These are phyloP conservation scores for Cerceris rybyensis DNA, from an alignment of 2,888 invertebrate genomes.

Conservation along the genomic window DNA sequence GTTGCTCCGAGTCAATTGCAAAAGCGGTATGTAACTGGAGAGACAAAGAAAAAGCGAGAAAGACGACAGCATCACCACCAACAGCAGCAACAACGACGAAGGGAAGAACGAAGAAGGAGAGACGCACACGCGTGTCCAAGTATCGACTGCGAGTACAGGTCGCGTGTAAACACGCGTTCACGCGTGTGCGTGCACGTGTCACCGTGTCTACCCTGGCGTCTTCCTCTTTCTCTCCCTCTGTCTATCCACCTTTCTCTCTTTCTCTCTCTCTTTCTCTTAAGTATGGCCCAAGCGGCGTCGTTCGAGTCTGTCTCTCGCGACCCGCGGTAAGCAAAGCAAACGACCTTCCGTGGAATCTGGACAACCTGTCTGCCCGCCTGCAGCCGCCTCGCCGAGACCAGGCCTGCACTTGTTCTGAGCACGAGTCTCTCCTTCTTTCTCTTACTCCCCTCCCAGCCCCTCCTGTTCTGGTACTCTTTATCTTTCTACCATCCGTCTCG, in stretches of 20 bases:
- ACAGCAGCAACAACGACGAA: neutral
- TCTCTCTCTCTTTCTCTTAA: conserved; percentile 43
- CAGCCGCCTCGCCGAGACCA: conserved; percentile 72
- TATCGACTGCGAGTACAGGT: conserved; percentile 11
- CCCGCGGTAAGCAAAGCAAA: conserved; percentile 81
- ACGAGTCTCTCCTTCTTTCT: conserved; percentile 43
- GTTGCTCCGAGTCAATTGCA: neutral
- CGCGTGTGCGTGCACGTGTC: conserved; percentile 57
- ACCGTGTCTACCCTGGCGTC: conserved; percentile 26
- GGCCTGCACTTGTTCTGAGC: conserved; percentile 74
- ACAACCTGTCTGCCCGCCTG: conserved; percentile 81
- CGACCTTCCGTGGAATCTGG: conserved; percentile 82
- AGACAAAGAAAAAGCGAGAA: neutral
- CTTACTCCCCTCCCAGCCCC: conserved; percentile 34
- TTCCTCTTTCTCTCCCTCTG: conserved; percentile 34
- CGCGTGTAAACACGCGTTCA: conserved; percentile 43
- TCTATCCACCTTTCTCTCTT: conserved; percentile 26
- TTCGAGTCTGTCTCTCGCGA: conserved; percentile 73
- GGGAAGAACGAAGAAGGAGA: neutral
- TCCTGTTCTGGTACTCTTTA: conserved; percentile 38
- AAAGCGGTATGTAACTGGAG: conserved; percentile 5
- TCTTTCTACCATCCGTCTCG: conserved; percentile 54
- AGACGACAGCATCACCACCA: neutral
- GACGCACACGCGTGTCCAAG: conserved; percentile 22
- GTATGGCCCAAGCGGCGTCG: conserved; percentile 67